Evolutionary conservation across 2,797 vertebrate species (phyloP), one percentile per base, ranked within the genome.

Genomic region (Tangara arthus): DNA sequence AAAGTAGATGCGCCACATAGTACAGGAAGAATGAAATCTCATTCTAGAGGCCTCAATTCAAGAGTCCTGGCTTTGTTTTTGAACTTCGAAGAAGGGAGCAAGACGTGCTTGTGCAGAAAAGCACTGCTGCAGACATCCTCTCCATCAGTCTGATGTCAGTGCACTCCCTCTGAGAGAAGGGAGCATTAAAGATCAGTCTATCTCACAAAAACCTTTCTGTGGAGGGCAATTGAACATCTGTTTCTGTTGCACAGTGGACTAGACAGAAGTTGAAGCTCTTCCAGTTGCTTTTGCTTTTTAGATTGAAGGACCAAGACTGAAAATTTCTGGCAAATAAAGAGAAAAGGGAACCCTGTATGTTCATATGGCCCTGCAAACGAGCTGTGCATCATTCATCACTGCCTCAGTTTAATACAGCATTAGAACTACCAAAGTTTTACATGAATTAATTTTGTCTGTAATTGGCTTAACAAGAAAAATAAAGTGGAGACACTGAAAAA

Each of bases 1-100:
- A 2, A 68, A 93, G n/a, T 11, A 39, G 15, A 73, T 37, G 12
- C 9, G 8, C 26, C 65, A 81, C 0, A 0, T 15, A 50, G 17
- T 35, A 56, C 23, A 68, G 23, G 49, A 78, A 39, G 28, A 69
- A 75, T 5, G 2, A 91, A 82, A 63, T 37, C 37, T 42, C 22
- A n/a, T n/a, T 76, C 41, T 15, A 65, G 17, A 39, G 37, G 37
- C 32, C 55, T 35, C 27, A 37, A 7, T 46, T 85, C 34, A 80
- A 87, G 70, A 87, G 7, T 8, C 5, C 41, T 85, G 21, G 9
- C 28, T 84, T 79, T 86, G 34, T 1, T 83, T 89, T 28, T 15
- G 30, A 46, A 28, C 26, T 90, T 63, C 35, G 0, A 65, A 68
- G 79, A 35, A 32, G 42, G 39, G 81, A 91, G 63, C 6, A 55